Evolutionary conservation across 2,888 invertebrate genomes (phyloP).

Genomic region (Halictus ligatus): DNA sequence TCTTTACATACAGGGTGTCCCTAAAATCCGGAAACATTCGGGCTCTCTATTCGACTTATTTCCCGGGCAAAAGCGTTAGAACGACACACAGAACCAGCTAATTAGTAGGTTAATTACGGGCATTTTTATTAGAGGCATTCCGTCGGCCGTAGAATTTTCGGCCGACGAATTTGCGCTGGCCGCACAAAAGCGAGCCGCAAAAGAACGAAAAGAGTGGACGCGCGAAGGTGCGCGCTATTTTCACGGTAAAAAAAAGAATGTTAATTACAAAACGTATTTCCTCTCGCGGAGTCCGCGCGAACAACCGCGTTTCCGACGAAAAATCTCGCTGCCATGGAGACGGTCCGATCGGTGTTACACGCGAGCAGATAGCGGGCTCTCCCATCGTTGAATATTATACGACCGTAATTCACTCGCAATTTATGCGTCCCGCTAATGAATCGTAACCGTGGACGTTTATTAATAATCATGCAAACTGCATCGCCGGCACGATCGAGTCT

Average conservation of each 20-base stretch:
- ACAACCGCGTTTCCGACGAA: not conserved
- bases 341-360: not conserved
- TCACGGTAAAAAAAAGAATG: slow-evolving; percentile 4
- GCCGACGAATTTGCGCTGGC: not conserved
- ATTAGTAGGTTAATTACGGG: slow-evolving; percentile 1
- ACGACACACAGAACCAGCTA: not conserved
- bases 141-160: not conserved
- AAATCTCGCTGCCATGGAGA: not conserved
- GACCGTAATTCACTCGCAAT: not conserved
- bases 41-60: not conserved
- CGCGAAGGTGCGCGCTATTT: not conserved
- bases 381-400: not conserved
- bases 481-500: not conserved
- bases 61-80: not conserved
- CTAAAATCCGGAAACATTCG: not conserved
- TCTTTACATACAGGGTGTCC: not conserved
- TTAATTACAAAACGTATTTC: slow-evolving; percentile 8
- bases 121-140: not conserved
- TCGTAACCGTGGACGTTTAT: slow-evolving; percentile 4
- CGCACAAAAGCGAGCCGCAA: not conserved
- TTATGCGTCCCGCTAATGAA: slow-evolving; percentile 2
- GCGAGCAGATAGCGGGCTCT: not conserved
- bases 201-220: not conserved
- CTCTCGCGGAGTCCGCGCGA: not conserved
- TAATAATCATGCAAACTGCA: slow-evolving; percentile 3